Evolutionary conservation across 2,797 vertebrate species (phyloP).

Genomic region (Acipenser transmontanus): DNA sequence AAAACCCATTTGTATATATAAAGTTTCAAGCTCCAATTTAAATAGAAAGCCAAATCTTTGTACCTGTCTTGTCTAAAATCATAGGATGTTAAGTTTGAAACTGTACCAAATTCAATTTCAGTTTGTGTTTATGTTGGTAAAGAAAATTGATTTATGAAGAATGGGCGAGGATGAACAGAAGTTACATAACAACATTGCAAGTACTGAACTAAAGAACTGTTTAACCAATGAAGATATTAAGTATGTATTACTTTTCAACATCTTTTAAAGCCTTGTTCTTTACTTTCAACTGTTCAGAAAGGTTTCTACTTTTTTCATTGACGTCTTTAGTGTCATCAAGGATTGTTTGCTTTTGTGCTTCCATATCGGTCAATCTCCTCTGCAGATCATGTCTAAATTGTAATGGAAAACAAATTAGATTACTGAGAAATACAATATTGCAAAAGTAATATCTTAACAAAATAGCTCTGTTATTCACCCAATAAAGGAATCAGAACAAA

Average conservation of each 20-base stretch:
- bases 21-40: not conserved
- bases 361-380: conserved; percentile 65
- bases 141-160: conserved; percentile 4
- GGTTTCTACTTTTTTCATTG: conserved; percentile 70
- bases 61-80: too few relatives aligned
- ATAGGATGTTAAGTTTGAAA: too few relatives aligned
- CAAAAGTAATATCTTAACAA: too few relatives aligned
- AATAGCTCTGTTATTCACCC: too few relatives aligned
- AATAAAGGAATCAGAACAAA: too few relatives aligned
- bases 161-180: conserved; percentile 1
- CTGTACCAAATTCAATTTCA: too few relatives aligned
- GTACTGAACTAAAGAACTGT: not conserved
- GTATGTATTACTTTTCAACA: conserved; percentile 75
- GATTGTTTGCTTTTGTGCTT: conserved; percentile 77
- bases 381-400: conserved; percentile 73
- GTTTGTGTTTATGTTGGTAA: not conserved
- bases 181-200: not conserved
- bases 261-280: conserved; percentile 81
- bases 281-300: conserved; percentile 73
- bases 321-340: conserved; percentile 79
- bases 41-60: conserved; percentile 7
- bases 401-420: conserved; percentile 15
- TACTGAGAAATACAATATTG: not conserved
- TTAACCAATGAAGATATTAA: not conserved
- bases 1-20: not conserved